Evolutionary conservation across 2,797 vertebrate genomes (phyloP), one percentile per base, ranked within the genome.

Genomic region (Molossus molossus): DNA sequence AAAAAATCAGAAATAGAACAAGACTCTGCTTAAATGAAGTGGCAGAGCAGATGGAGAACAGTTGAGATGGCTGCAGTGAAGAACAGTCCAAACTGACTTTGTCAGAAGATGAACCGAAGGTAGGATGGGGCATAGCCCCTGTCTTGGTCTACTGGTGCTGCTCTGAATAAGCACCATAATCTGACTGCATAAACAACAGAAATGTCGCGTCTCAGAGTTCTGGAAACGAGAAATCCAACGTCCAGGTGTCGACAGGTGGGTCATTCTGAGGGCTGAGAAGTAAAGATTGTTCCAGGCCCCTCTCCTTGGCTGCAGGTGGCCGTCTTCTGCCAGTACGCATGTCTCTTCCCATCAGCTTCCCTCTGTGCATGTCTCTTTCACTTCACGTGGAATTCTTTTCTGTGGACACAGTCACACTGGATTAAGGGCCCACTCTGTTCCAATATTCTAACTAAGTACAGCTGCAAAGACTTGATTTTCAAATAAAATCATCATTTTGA

Each of bases 241-340:
- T 23, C 6, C 23, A 27, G 40, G 21, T 11, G 3, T 57, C 4
- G 12, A 10, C 11, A 90, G 25, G 13, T 11, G 13, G 55, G 17
- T 57, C 17, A 5, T 57, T 57, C 55, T 57, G 55, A 57, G 55
- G 15, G 55, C 55, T 17, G 13, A 57, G 9, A 12, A 6, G 53
- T 14, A 11, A 62, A 1, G 11, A 40, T 4, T 69, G 15, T 9
- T 69, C 3, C 7, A 27, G 55, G 17, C 0, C 2, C 29, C n/a
- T 75, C 1, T 10, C 8, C 6, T 3, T 21, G 21, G 20, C 12
- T 67, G 2, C 9, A 57, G 9, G 76, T 48, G 11, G 18, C 64
- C 76, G 20, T 17, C 6, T 53, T 69, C 62, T 10, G 72, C 21
- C 12, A 55, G 50, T 45, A 23, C 40, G 18, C 12, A 7, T 53